These are phyloP conservation scores for Scaptomyza pallida DNA, from an alignment of 1,140 invertebrate genomes.

Conservation along the genomic window DNA sequence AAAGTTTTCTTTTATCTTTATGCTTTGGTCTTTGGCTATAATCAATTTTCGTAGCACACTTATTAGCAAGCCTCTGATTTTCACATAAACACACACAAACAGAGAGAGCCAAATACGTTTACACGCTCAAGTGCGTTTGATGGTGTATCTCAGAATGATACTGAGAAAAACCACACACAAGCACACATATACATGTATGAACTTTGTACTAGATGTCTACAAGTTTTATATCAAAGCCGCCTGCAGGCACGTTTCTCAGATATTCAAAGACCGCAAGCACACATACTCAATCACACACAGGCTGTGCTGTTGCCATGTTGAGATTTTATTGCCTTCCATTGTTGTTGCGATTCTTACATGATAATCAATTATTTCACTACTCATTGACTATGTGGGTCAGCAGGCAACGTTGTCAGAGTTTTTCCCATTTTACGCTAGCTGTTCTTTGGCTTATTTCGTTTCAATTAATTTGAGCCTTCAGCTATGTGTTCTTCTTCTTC, in stretches of 20 bases:
- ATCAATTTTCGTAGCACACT: constrained; percentile 74
- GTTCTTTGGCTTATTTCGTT: constrained; percentile 46
- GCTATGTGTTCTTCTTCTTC: not conserved
- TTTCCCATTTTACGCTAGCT: constrained; percentile 14
- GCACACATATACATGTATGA: not conserved
- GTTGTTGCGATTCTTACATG: constrained; percentile 63
- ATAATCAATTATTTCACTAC: constrained; percentile 82
- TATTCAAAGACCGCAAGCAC: constrained; percentile 30
- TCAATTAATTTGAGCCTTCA: constrained; percentile 54
- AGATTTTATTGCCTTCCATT: constrained; percentile 57
- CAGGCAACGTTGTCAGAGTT: constrained; percentile 36
- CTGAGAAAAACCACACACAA: constrained; percentile 12
- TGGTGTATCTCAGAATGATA: constrained; percentile 31
- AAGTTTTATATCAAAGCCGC: constrained; percentile 42
- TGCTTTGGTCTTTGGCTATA: constrained; percentile 36
- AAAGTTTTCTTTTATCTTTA: constrained; percentile 34
- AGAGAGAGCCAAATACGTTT: constrained; percentile 41
- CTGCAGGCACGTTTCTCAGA: constrained; percentile 23
- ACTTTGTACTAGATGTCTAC: constrained; percentile 45
- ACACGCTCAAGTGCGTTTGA: constrained; percentile 68
- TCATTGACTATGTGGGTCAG: constrained; percentile 78
- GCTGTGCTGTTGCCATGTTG: constrained; percentile 17
- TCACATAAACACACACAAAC: constrained; percentile 19
- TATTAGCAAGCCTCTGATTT: constrained; percentile 57
- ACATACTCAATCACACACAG: constrained; percentile 23